phyloP scores from a whole-genome alignment of 2,888 invertebrate species.

The Acleris holmiana region DNA sequence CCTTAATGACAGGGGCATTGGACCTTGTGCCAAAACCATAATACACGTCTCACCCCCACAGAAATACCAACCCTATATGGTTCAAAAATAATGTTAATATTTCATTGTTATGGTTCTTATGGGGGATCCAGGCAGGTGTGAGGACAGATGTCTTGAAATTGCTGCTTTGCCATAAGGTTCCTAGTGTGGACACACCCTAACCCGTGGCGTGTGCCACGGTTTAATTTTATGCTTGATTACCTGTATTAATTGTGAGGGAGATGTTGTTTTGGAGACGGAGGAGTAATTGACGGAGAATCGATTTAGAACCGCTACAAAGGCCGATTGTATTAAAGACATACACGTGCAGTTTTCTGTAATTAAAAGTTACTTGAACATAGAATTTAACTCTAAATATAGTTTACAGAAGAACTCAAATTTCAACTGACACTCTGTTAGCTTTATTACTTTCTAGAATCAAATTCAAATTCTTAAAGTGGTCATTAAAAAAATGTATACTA shows the following conservation, averaged over 20 bases:
- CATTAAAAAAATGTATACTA: slow-evolving; percentile 43
- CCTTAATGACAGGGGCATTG: slow-evolving; percentile 75
- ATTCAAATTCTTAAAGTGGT: background rate
- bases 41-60: slow-evolving; percentile 51
- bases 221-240: slow-evolving; percentile 85
- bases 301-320: background rate
- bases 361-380: too few relatives aligned
- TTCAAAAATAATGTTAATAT: slow-evolving; percentile 38
- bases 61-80: slow-evolving; percentile 43
- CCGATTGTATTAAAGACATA: too few relatives aligned
- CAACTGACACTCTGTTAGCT: too few relatives aligned
- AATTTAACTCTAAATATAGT: too few relatives aligned
- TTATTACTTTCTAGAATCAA: too few relatives aligned
- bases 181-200: slow-evolving; percentile 78
- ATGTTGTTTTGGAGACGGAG: slow-evolving; percentile 46
- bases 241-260: slow-evolving; percentile 74
- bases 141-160: slow-evolving; percentile 84
- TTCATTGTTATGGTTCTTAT: slow-evolving; percentile 40
- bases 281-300: background rate
- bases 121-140: slow-evolving; percentile 78
- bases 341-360: too few relatives aligned
- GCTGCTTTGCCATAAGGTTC: slow-evolving; percentile 81
- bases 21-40: slow-evolving; percentile 74
- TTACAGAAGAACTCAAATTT: too few relatives aligned
- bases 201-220: slow-evolving; percentile 82